Evolutionary conservation across 2,888 invertebrate genomes (phyloP), one percentile per base, ranked within the genome.

Genomic region (Rhimphoctona megacephalus): DNA sequence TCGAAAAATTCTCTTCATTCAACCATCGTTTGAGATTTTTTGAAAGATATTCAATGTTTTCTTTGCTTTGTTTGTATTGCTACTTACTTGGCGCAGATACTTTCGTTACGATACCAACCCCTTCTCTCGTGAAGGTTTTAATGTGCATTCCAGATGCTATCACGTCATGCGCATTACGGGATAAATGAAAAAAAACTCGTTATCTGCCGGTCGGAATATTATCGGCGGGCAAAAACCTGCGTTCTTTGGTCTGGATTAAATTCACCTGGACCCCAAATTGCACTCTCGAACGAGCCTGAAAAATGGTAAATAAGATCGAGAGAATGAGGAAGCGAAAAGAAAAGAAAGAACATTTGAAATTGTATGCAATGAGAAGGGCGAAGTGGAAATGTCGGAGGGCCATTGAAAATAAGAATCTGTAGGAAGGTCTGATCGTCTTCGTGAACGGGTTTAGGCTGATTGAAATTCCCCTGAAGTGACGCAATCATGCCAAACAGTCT

Each of bases 401-500:
- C 61, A 64, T 67, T 83, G 83, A 61, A 78, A 79, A 73, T 52
- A 69, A 79, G 69, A 83, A 83, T 54, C 17, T 61, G 67, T 79
- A 72, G 70, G 78, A 77, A 57, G 66, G 52, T 80, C 57, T 67
- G 19, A 14, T 61, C 46, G 66, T 61, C 72, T 36, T 74, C 76
- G 61, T 78, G 74, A 85, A 87, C 85, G 87, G 85, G 85, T 87
- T 85, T 83, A 67, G 85, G 88, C 85, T 89, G 89, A 91, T 90
- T 89, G 88, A 90, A 91, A 91, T 89, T 89, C 88, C 73, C 88
- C 85, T 79, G 85, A 89, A 88, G 87, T 89, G 87, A 89, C 89
- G 77, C 79, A 70, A 57, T 76, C 78, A 79, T 66, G 73, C 78
- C 39, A 30, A 52, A 25, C 33, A 33, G 46, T 69, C 33, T 52